These are phyloP conservation scores for Loripinus fragilis DNA, from an alignment of 2,888 invertebrate species.

Conservation along the genomic window DNA sequence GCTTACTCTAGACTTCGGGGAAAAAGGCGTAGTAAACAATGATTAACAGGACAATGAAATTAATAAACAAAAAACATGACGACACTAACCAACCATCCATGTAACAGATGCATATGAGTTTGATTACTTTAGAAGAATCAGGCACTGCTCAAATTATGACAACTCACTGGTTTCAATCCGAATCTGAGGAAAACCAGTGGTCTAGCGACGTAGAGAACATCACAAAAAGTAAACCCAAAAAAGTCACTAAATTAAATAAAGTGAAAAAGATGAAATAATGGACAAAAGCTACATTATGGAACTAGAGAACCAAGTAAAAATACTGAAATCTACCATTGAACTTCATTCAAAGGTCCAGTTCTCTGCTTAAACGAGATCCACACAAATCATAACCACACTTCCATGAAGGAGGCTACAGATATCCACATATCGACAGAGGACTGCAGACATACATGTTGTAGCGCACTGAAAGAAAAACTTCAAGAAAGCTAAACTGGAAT, in stretches of 20 bases:
- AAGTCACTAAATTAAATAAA: background rate
- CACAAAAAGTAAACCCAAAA: background rate
- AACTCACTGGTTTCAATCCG: background rate
- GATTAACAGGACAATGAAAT: too few species aligned
- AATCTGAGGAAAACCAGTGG: background rate
- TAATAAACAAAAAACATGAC: too few species aligned
- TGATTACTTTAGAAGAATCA: background rate
- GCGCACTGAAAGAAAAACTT: background rate
- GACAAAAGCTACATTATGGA: background rate
- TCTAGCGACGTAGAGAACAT: background rate
- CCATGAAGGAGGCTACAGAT: too few species aligned
- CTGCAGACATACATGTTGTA: background rate
- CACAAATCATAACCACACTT: background rate
- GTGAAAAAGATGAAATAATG: background rate
- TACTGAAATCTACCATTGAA: background rate
- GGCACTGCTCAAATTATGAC: background rate
- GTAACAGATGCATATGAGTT: background rate
- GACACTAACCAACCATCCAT: too few species aligned
- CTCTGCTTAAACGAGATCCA: background rate
- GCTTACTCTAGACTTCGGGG: too few species aligned
- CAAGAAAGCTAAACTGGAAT: background rate
- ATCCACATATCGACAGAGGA: background rate
- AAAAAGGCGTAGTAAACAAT: too few species aligned
- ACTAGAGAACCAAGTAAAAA: conserved; percentile 5
- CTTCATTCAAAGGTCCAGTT: background rate